Conservation (phyloP, 2,888 invertebrate species). For the Minunthozetes semirufus region DNA sequence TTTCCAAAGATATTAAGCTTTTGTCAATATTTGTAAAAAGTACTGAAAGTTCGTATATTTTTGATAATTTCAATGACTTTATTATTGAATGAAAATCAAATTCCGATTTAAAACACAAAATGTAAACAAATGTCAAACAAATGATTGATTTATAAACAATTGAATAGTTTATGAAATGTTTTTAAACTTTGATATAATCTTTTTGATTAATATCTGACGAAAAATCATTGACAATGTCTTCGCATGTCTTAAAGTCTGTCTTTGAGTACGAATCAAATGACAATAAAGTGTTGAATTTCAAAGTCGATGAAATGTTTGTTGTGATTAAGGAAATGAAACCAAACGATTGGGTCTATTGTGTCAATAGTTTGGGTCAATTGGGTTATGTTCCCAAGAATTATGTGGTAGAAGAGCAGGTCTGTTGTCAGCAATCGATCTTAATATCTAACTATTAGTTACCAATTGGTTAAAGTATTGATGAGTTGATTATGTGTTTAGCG, state of each 20-base stretch:
- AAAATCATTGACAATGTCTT: not conserved
- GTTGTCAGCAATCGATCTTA: not conserved
- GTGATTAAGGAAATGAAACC: conserved; percentile 38
- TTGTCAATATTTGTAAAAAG: not conserved
- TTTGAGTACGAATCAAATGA: conserved; percentile 38
- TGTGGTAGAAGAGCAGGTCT: conserved; percentile 39
- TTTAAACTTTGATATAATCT: not conserved
- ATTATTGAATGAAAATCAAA: not conserved
- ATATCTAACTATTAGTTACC: not conserved
- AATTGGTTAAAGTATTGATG: not conserved
- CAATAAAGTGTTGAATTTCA: conserved; percentile 40
- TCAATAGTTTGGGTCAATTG: conserved; percentile 44
- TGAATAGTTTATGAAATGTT: not conserved
- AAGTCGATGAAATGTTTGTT: conserved; percentile 40
- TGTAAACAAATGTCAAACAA: conserved; percentile 12
- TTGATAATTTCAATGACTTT: not conserved
- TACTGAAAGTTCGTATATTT: not conserved
- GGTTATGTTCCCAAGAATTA: conserved; percentile 47
- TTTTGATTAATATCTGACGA: not conserved
- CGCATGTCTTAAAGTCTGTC: conserved; percentile 9
- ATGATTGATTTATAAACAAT: not conserved
- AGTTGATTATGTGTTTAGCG: not conserved
- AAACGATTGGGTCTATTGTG: conserved; percentile 45
- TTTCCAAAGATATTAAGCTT: too few relatives aligned
- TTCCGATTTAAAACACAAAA: not conserved